These are phyloP conservation scores for Lingula anatina DNA, from an alignment of 2,888 invertebrate genomes.

Conservation along the genomic window DNA sequence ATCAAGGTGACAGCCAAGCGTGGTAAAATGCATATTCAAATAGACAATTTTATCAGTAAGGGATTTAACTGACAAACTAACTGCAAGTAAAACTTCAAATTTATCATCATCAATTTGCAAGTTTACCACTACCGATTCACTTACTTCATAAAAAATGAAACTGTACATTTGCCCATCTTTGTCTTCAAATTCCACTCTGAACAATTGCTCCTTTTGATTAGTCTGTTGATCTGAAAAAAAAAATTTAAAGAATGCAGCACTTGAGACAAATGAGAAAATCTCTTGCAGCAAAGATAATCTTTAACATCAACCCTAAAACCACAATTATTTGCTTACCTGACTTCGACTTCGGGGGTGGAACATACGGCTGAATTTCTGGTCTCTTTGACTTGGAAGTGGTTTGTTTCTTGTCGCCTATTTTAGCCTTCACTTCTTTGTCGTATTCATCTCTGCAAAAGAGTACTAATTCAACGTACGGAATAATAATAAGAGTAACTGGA, in stretches of 20 bases:
- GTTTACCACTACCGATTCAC: too few species aligned
- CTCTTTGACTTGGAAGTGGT: slow-evolving; percentile 11
- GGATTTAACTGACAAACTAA: too few species aligned
- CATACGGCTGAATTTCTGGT: slow-evolving; percentile 30
- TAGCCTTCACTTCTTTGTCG: slow-evolving; percentile 34
- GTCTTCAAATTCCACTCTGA: slow-evolving; percentile 37
- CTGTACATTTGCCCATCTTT: slow-evolving; percentile 27
- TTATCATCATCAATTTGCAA: too few species aligned
- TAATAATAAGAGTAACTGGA: too few species aligned
- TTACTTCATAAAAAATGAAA: slow-evolving; percentile 24
- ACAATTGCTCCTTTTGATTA: slow-evolving; percentile 15
- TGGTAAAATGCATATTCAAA: too few species aligned
- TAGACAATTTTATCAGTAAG: too few species aligned
- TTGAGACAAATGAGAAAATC: background rate
- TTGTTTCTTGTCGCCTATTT: slow-evolving; percentile 10
- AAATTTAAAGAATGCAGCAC: background rate
- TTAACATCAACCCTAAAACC: too few species aligned
- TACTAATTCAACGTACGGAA: too few species aligned
- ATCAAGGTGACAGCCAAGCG: background rate
- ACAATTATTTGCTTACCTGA: too few species aligned
- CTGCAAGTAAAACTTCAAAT: too few species aligned
- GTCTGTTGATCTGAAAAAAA: background rate
- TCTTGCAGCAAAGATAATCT: too few species aligned
- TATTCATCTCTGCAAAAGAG: slow-evolving; percentile 32
- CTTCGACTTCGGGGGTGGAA: slow-evolving; percentile 29